These are phyloP conservation scores for Drosophila tsacasi DNA, from an alignment of 1,140 invertebrate species.

Conservation along the genomic window DNA sequence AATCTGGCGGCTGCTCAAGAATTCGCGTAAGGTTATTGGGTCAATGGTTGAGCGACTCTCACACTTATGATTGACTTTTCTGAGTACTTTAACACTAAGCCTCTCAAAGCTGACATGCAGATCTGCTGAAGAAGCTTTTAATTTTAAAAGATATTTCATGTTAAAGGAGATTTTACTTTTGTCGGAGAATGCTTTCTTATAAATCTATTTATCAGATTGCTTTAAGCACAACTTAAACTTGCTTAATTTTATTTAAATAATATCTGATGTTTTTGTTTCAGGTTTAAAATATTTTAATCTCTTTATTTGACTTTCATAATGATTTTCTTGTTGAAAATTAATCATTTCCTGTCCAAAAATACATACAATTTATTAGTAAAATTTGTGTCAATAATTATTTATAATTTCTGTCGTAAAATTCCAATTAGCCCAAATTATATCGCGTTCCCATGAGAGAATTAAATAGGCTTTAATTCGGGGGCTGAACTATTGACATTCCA, in stretches of 20 bases:
- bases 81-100: constrained; percentile 30
- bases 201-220: background rate
- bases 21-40: constrained; percentile 69
- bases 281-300: background rate
- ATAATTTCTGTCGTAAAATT: background rate
- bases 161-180: constrained; percentile 1
- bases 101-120: constrained; percentile 37
- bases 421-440: background rate
- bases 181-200: background rate
- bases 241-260: background rate
- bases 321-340: background rate
- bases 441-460: background rate
- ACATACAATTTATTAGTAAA: background rate
- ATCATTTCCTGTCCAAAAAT: background rate
- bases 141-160: background rate
- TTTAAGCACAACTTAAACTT: background rate
- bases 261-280: background rate
- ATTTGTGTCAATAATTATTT: background rate
- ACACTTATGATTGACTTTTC: constrained; percentile 31
- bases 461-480: background rate
- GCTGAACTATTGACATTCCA: background rate
- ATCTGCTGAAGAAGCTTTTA: constrained; percentile 1
- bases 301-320: background rate
- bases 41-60: constrained; percentile 31
- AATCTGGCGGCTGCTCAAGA: constrained; percentile 50